phyloP scores from a whole-genome alignment of 2,888 invertebrate species.

The Eremobia ochroleuca region DNA sequence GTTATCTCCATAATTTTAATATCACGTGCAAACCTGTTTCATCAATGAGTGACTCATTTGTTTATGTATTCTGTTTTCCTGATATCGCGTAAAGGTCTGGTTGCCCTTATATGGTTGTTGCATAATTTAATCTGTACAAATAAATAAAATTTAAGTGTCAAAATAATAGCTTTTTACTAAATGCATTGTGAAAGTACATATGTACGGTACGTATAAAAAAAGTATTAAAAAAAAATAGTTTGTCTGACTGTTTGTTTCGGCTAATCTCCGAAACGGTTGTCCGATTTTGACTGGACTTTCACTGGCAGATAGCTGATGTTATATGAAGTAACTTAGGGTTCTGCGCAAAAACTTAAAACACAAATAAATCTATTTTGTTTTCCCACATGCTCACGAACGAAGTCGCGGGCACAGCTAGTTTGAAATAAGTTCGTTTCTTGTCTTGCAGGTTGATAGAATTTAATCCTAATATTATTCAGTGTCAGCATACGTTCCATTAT shows the following conservation, averaged over 20 bases:
- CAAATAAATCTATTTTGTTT: too few species aligned
- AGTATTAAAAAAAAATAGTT: too few species aligned
- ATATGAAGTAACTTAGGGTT: too few species aligned
- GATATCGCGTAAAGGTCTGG: constrained; percentile 5
- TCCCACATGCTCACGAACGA: too few species aligned
- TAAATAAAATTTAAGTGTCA: neutral
- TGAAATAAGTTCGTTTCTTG: neutral
- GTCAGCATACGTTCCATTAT: neutral
- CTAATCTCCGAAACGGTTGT: too few species aligned
- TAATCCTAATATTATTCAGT: neutral
- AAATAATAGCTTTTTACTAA: neutral
- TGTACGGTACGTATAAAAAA: too few species aligned
- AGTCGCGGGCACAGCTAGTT: neutral
- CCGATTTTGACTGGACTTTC: too few species aligned
- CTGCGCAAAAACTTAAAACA: too few species aligned
- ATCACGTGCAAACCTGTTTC: constrained; percentile 36
- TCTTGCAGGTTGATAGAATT: neutral
- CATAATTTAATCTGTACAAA: constrained; percentile 1
- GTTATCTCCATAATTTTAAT: constrained; percentile 54
- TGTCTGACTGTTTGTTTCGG: too few species aligned
- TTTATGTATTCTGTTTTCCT: constrained; percentile 37
- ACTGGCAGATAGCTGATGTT: too few species aligned
- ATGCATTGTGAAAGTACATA: too few species aligned
- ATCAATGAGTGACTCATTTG: constrained; percentile 58
- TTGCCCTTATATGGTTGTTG: constrained; percentile 17